Conservation (phyloP, 2,888 invertebrate species). For the Allygus modestus region DNA sequence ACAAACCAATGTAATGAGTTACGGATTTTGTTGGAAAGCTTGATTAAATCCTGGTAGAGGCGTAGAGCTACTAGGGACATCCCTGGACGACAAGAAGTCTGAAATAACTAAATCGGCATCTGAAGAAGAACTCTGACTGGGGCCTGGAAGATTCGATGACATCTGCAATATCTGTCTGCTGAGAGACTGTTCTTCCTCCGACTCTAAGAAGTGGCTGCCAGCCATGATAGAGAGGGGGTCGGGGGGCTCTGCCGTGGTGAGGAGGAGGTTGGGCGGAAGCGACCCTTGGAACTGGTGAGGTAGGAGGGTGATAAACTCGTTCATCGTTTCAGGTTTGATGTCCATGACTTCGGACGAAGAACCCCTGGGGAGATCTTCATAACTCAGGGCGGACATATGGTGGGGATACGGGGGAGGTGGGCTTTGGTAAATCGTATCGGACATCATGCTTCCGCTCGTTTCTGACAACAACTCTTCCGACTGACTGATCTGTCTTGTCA, state of each 20-base stretch:
- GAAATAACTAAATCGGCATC: conserved; percentile 61
- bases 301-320: conserved; percentile 52
- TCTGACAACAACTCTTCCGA: conserved; percentile 61
- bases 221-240: conserved; percentile 45
- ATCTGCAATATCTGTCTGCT: conserved; percentile 62
- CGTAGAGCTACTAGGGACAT: conserved; percentile 66
- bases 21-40: conserved; percentile 75
- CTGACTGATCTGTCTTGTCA: conserved; percentile 31
- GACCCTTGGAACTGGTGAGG: conserved; percentile 47
- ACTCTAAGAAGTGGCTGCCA: conserved; percentile 49
- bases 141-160: conserved; percentile 42
- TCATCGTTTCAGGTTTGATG: conserved; percentile 58
- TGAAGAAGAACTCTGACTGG: conserved; percentile 56
- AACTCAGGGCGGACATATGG: conserved; percentile 40
- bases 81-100: conserved; percentile 62
- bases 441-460: conserved; percentile 61
- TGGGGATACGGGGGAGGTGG: conserved; percentile 61
- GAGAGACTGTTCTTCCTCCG: conserved; percentile 50
- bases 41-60: conserved; percentile 76
- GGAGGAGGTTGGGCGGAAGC: conserved; percentile 45
- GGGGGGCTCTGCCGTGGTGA: conserved; percentile 29
- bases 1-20: conserved; percentile 49
- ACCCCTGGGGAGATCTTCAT: conserved; percentile 26
- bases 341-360: conserved; percentile 46
- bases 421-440: conserved; percentile 57